A percentile compares a stretch with the other conserved stretches of the same genome.
These are phyloP conservation scores for Saccostrea glomerata DNA, from an alignment of 1,140 invertebrate species.

Conservation along the genomic window DNA sequence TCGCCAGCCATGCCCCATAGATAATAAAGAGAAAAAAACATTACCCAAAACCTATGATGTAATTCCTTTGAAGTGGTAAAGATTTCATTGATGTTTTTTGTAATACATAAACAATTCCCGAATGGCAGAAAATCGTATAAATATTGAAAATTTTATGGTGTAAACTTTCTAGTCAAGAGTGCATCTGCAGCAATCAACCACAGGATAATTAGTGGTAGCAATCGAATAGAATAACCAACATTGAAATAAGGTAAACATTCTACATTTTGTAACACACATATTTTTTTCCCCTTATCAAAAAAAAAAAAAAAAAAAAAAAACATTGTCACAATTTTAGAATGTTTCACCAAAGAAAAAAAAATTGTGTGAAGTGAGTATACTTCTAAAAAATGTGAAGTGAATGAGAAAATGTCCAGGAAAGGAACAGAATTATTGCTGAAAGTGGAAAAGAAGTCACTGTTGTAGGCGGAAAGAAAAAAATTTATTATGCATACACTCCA, in stretches of 20 bases:
- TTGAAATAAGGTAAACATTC: background rate
- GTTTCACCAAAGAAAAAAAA: background rate
- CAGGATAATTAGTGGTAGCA: background rate
- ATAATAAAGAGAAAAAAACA: slow-evolving; percentile 35
- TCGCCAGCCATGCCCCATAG: slow-evolving; percentile 27
- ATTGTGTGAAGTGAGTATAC: too few relatives aligned
- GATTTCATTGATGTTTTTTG: slow-evolving; percentile 38
- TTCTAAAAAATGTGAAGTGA: background rate
- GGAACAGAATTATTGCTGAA: background rate
- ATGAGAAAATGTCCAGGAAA: background rate
- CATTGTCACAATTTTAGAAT: background rate
- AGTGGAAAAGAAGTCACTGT: background rate
- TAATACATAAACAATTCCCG: slow-evolving; percentile 34
- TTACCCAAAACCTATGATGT: slow-evolving; percentile 27
- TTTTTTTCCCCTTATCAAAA: too few relatives aligned
- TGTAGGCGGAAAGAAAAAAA: background rate
- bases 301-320: background rate
- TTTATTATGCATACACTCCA: slow-evolving; percentile 25
- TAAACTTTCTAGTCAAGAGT: slow-evolving; percentile 19
- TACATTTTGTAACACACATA: background rate
- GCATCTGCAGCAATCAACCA: slow-evolving; percentile 21
- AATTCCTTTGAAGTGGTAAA: slow-evolving; percentile 31
- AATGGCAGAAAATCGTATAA: slow-evolving; percentile 31
- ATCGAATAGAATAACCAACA: background rate
- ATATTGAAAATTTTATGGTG: slow-evolving; percentile 35